Percentiles rank a stretch among this genome's conserved stretches.
Evolutionary conservation across 2,797 vertebrate species (phyloP).

Genomic region (Hyperoplus lanceolatus): DNA sequence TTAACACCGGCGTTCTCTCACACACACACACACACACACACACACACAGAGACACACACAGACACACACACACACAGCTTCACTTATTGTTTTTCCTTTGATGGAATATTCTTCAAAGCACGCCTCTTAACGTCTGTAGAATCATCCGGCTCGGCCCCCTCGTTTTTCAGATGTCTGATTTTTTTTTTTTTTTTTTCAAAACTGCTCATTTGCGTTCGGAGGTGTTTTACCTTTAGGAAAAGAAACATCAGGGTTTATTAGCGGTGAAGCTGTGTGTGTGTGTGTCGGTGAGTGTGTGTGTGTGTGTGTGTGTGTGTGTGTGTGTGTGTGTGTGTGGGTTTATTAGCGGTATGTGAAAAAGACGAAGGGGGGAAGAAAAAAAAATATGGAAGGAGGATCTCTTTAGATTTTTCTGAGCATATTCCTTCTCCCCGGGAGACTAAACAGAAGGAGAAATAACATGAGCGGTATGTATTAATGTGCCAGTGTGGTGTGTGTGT

Average conservation of each 20-base stretch:
- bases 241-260: slow-evolving; percentile 77
- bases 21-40: slow-evolving; percentile 3
- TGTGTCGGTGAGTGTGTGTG: no score
- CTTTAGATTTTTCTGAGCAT: slow-evolving; percentile 17
- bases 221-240: slow-evolving; percentile 81
- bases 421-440: slow-evolving; percentile 80
- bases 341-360: no score
- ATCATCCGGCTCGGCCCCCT: slow-evolving; percentile 79
- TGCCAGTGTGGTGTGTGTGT: not conserved
- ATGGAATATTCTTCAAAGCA: slow-evolving; percentile 82
- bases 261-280: slow-evolving; percentile 1
- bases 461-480: slow-evolving; percentile 82
- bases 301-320: no score
- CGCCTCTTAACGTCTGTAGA: slow-evolving; percentile 72
- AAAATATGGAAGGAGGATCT: slow-evolving; percentile 48
- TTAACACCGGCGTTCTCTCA: slow-evolving; percentile 66
- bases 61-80: slow-evolving; percentile 51
- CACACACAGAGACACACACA: slow-evolving; percentile 45
- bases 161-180: slow-evolving; percentile 59
- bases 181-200: slow-evolving; percentile 15
- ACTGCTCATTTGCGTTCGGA: slow-evolving; percentile 70
- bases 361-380: slow-evolving; percentile 10
- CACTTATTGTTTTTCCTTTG: slow-evolving; percentile 82
- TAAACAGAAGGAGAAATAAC: slow-evolving; percentile 86
- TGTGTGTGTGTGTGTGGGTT: no score